Evolutionary conservation across 2,797 vertebrate species (phyloP).

Genomic region (Epinephelus awoara): DNA sequence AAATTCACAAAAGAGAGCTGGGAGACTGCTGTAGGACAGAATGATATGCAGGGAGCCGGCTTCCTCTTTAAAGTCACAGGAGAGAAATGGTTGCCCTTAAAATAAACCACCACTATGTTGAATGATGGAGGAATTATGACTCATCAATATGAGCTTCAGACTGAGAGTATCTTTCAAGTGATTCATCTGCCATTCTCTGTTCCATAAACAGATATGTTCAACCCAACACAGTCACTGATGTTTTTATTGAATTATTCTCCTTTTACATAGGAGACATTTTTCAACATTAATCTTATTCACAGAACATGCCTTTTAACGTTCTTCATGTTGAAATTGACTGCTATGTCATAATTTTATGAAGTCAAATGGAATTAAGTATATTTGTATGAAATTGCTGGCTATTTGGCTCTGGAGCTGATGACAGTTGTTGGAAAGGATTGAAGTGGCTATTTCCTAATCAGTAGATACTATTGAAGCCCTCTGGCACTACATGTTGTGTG

Average conservation of each 20-base stretch:
- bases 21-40: conserved; percentile 57
- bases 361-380: not conserved
- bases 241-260: not conserved
- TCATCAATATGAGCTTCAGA: conserved; percentile 29
- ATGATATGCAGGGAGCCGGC: conserved; percentile 34
- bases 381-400: not conserved
- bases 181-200: conserved; percentile 7
- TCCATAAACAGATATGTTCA: conserved; percentile 13
- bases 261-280: not conserved
- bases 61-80: conserved; percentile 40
- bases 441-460: conserved; percentile 3
- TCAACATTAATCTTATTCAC: not conserved
- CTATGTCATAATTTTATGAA: not conserved
- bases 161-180: conserved; percentile 20
- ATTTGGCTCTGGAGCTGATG: not conserved
- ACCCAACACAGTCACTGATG: not conserved
- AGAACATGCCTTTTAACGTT: not conserved
- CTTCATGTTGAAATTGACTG: not conserved
- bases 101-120: conserved; percentile 43
- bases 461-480: conserved; percentile 1
- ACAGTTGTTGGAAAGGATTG: not conserved
- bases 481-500: conserved; percentile 16
- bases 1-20: conserved; percentile 66
- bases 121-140: conserved; percentile 41
- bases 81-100: conserved; percentile 37